Evolutionary conservation across 2,797 vertebrate species (phyloP), one percentile per base, ranked within the genome.

Genomic region (Falco berigora): DNA sequence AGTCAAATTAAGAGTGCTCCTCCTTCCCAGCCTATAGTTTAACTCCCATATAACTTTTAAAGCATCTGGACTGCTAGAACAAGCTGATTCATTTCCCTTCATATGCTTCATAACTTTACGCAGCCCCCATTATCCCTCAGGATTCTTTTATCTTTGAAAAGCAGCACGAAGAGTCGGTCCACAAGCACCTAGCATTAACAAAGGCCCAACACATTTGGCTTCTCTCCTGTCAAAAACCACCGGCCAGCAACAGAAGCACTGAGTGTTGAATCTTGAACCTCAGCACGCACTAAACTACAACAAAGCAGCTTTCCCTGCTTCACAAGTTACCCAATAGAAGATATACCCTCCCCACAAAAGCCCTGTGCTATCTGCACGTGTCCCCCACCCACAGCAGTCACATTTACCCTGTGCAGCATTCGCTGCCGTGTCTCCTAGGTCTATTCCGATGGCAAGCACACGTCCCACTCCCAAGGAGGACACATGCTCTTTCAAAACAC

Each of bases 381-480:
- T 10, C 8, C 20, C 30, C 27, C 2, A 4, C 36, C 12, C 38
- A 25, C 36, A 18, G 24, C 17, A 36, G 49, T 9, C 74, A 49
- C 53, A 4, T 21, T 20, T 6, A 52, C 16, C 18, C 75, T 0
- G 1, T 10, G 23, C 15, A n/a, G 53, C 49, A 32, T 1, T 27
- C 36, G 5, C 25, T 12, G 16, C 62, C 4, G 0, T 1, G 5
- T 20, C 46, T 46, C 59, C 36, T 5, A 28, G 9, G 27, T 6
- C 55, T 8, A 5, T 2, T 7, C 27, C 2, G 0, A 34, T 1
- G 12, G 36, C 63, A 34, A 38, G 44, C 25, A 17, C 3, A 5
- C 0, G 1, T 38, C 27, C 14, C 30, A 0, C 8, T 50, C 62
- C 15, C 5, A 0, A 44, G 30, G 20, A 36, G 34, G 3, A 30